These are phyloP conservation scores for Xiphydria camelus DNA, from an alignment of 2,888 invertebrate species.

Conservation along the genomic window DNA sequence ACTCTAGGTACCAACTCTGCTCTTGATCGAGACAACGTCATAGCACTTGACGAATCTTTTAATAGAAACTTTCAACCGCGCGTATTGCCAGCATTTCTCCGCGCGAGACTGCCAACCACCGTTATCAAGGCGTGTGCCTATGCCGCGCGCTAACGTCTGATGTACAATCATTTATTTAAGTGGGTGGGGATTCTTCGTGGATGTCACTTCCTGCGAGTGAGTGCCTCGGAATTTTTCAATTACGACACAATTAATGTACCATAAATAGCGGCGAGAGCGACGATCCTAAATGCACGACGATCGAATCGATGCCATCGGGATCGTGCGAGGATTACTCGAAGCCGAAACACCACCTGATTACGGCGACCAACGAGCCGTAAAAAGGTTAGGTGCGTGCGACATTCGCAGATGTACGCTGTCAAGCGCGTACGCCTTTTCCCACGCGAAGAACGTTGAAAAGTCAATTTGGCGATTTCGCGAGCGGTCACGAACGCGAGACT, in stretches of 20 bases:
- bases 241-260: background rate
- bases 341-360: background rate
- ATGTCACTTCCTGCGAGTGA: constrained; percentile 23
- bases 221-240: constrained; percentile 3
- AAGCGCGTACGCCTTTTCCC: too few species aligned
- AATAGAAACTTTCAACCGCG: background rate
- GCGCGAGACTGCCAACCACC: constrained; percentile 7
- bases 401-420: too few species aligned
- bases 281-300: background rate
- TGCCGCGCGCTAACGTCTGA: constrained; percentile 14
- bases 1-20: background rate
- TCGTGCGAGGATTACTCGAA: background rate
- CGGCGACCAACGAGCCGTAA: background rate
- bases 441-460: too few species aligned
- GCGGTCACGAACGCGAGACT: too few species aligned
- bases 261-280: background rate
- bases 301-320: background rate
- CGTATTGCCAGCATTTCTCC: background rate
- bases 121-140: constrained; percentile 8
- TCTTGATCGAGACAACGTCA: too few species aligned
- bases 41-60: too few species aligned
- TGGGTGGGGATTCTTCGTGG: constrained; percentile 29
- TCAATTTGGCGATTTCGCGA: too few species aligned
- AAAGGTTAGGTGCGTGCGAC: background rate
- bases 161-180: constrained; percentile 25